Conservation (phyloP, 2,888 invertebrate species). For the Desoria tigrina region DNA sequence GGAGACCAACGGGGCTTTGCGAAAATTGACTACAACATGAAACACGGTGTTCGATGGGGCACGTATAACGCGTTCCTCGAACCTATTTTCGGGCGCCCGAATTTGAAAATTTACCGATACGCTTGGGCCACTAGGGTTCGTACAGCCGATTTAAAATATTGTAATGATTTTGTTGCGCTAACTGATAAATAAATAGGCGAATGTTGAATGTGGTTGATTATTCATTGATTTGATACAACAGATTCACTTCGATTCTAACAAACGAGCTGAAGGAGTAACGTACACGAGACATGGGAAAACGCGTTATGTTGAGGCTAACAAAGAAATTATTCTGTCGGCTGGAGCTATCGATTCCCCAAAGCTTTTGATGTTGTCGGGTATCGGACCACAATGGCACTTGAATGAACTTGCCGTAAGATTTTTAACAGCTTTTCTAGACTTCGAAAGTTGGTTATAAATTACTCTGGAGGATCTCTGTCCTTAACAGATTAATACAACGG, state of each 20-base stretch:
- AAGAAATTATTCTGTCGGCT: conserved; percentile 30
- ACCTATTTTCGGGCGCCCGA: conserved; percentile 21
- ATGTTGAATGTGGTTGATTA: not conserved
- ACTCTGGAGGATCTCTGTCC: too few relatives aligned
- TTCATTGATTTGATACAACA: not conserved
- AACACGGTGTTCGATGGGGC: conserved; percentile 35
- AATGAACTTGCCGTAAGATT: conserved; percentile 19
- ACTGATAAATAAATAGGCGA: too few relatives aligned
- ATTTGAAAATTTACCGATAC: conserved; percentile 27
- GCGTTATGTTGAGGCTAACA: conserved; percentile 23
- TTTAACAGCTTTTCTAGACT: too few relatives aligned
- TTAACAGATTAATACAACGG: too few relatives aligned
- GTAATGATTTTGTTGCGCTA: too few relatives aligned
- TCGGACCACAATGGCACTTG: conserved; percentile 26
- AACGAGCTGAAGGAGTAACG: conserved; percentile 32
- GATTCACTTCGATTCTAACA: conserved; percentile 12
- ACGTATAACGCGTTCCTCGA: conserved; percentile 30
- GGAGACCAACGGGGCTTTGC: conserved; percentile 21
- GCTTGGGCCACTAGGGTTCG: conserved; percentile 27
- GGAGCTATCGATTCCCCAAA: conserved; percentile 24
- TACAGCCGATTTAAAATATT: too few relatives aligned
- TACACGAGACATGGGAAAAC: conserved; percentile 31
- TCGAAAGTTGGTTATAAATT: too few relatives aligned
- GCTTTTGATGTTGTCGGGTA: conserved; percentile 25
- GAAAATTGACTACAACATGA: conserved; percentile 37